Base-by-base conservation (phyloP, 2,113 vertebrate genomes). In the Oncorhynchus clarkii region DNA sequence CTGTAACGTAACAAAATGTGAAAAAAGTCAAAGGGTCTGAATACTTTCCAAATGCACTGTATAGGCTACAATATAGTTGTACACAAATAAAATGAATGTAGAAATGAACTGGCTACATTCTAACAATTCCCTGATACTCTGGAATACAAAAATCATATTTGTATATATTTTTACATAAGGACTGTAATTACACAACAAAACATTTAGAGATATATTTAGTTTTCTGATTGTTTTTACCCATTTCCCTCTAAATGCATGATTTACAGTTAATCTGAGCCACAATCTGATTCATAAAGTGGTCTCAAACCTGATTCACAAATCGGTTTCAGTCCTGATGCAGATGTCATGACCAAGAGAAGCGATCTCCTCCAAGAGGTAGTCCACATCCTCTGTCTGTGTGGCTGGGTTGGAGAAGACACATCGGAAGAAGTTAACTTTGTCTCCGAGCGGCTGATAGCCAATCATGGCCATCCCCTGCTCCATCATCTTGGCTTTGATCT, bases 401-500 rank as follows among this genome's bases (percentile, higher is more conserved):
- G 90, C 87, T 45, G 89, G 85, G 27, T 92, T 95, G 7, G 89
- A 94, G 79, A 94, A 94, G 70, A 94, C 75, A 45, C 39, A 90
- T 48, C 81, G 73, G 85, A 94, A 94, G 89, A 93, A 94, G 64
- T 86, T 93, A 1, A 78, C 78, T 71, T 92, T 94, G 9, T 88
- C 60, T 48, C 77, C 80, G 2, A 90, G 77, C 9, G 88, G 88
- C 81, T 93, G 87, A 60, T 92, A 92, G 62, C 87, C 90, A 79
- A 93, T 84, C 82, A 92, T 78, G 29, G 69, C 78, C 9, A 81
- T 81, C 31, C 88, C 88, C 70, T 89, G 80, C 85, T 93, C 88
- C 85, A 85, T 89, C 89, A 94, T 91, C 54, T 85, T 75, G 14
- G 80, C 80, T 91, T 95, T 95, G 75, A 94, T 93, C 72, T 83